Evolutionary conservation across 2,113 vertebrate species (phyloP).

Genomic region (Carettochelys insculpta): DNA sequence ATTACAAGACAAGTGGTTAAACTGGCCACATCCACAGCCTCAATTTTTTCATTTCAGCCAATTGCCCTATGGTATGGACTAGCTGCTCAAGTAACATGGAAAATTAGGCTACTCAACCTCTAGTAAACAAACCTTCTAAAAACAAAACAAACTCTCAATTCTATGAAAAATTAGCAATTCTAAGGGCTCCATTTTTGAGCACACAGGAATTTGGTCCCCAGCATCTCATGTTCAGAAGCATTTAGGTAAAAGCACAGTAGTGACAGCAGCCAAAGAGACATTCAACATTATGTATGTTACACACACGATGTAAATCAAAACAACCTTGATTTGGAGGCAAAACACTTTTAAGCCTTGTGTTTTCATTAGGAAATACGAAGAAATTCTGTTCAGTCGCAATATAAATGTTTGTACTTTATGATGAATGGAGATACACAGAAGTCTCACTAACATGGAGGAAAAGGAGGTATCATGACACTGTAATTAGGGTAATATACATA

Average conservation of each 20-base stretch:
- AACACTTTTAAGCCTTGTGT: conserved; percentile 28
- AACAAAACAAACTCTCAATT: conserved; percentile 31
- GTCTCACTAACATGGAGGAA: background rate
- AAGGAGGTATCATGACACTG: background rate
- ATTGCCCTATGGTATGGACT: background rate
- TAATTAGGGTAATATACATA: background rate
- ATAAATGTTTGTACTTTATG: background rate
- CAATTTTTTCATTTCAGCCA: background rate
- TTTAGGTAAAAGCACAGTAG: conserved; percentile 19
- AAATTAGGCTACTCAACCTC: conserved; percentile 46
- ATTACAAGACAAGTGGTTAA: background rate
- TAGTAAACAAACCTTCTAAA: conserved; percentile 44
- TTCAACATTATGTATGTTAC: conserved; percentile 13
- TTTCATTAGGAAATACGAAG: conserved; percentile 56
- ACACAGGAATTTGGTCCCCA: conserved; percentile 56
- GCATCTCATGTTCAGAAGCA: conserved; percentile 47
- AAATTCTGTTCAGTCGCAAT: background rate
- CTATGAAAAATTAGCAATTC: conserved; percentile 66
- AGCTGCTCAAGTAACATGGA: conserved; percentile 8
- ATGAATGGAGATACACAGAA: conserved; percentile 11
- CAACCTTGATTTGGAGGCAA: conserved; percentile 51
- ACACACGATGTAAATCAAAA: conserved; percentile 52
- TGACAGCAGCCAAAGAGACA: conserved; percentile 8
- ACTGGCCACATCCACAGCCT: background rate
- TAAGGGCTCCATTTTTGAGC: conserved; percentile 44